Conservation (phyloP, 2,113 vertebrate genomes). For the Gulo gulo region DNA sequence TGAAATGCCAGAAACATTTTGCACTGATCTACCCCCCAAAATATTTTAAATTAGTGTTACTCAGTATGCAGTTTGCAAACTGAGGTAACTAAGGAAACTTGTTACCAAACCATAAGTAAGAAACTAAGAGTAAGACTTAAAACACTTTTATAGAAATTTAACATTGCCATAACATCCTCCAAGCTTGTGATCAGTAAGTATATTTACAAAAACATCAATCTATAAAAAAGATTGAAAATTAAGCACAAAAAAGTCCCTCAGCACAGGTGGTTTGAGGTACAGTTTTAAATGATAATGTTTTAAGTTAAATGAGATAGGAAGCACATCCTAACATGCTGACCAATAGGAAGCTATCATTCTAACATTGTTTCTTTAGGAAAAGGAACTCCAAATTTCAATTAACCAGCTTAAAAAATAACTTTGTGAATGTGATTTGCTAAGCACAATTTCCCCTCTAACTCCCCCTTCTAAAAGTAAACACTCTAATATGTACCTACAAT, state of each 20-base stretch:
- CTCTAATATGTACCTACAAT: not conserved
- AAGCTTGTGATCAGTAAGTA: not conserved
- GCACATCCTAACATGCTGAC: not conserved
- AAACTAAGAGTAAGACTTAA: not conserved
- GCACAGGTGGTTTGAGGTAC: not conserved
- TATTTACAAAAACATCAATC: not conserved
- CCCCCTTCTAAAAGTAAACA: not conserved
- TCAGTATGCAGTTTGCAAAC: not conserved
- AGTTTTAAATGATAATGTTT: not conserved
- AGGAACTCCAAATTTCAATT: not conserved
- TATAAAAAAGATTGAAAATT: not conserved
- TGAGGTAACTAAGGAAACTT: not conserved
- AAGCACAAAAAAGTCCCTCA: not conserved
- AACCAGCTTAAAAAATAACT: slow-evolving; percentile 18
- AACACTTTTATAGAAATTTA: not conserved
- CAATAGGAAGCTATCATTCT: not conserved
- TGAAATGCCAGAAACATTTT: slow-evolving; percentile 37
- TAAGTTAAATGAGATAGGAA: not conserved
- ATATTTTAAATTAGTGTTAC: slow-evolving; percentile 6
- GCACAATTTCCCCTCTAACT: not conserved
- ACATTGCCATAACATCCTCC: not conserved
- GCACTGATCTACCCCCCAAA: not conserved
- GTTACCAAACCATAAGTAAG: not conserved
- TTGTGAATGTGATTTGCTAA: not conserved
- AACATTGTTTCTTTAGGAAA: slow-evolving; percentile 4